Base-by-base conservation (phyloP, 2,797 vertebrate genomes). In the Alectoris magna region DNA sequence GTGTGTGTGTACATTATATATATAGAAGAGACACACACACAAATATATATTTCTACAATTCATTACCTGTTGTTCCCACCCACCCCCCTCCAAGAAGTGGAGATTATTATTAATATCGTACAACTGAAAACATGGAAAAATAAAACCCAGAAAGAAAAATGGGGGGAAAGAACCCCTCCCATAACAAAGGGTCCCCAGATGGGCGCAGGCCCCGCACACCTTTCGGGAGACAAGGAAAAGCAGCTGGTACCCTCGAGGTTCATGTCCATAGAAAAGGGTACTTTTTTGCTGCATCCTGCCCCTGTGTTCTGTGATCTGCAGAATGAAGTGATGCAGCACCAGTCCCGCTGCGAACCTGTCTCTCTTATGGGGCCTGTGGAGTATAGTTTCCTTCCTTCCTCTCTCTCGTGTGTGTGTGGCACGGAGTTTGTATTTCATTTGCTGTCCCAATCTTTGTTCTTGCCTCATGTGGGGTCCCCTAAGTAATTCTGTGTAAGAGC, bases 61-160 rank as follows among this genome's bases (percentile, higher is more conserved):
- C 95, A 95, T 96, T 91, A 94, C 87, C 81, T 93, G 88, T 91
- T 95, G 87, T 78, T 93, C 95, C 96, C 96, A 91, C 95, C 94
- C 95, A 71, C 94, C 93, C 92, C 97, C 94, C 94, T 93, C 95
- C 93, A 96, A 96, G 96, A 97, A 94, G 94, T 96, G 93, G 96
- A 96, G 95, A 96, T 91, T 95, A 96, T 96, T 96, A 95, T 94
- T 96, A 97, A 92, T 95, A 94, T 94, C 23, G 72, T 96, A 96
- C 95, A 96, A 96, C 95, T 96, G 92, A 96, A 96, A 96, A 92
- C 89, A 96, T 96, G 93, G 89, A 92, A 96, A 96, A 96, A 94
- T 64, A 95, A 96, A 94, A 94, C 68, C 88, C 90, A 90, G 85
- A 87, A 95, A 94, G 81, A 74, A 96, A 94, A 90, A 1, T 31